phyloP scores from a whole-genome alignment of 2,113 vertebrate genomes.

The Rhinoptilus africanus region DNA sequence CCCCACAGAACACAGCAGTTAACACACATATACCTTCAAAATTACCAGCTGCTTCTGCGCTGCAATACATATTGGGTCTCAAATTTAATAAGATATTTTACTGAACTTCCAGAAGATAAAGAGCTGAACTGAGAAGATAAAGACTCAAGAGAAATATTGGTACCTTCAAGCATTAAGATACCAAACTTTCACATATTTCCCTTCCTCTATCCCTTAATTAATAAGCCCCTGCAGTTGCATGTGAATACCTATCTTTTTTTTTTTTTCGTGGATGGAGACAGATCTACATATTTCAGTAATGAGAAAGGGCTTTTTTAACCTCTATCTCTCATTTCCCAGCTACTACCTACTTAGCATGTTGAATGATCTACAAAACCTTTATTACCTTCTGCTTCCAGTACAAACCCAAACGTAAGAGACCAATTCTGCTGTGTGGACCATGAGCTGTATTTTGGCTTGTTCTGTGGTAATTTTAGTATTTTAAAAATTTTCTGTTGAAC shows the following conservation, averaged over 20 bases:
- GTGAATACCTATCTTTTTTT: neutral
- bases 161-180: neutral
- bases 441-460: neutral
- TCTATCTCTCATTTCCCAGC: neutral
- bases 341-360: neutral
- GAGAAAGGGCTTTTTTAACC: neutral
- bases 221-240: neutral
- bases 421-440: neutral
- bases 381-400: neutral
- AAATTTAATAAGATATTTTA: slow-evolving; percentile 18
- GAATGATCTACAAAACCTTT: neutral
- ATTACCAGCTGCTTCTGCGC: neutral
- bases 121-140: neutral
- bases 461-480: neutral
- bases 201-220: neutral
- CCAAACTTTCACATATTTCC: neutral
- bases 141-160: neutral
- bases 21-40: slow-evolving; percentile 32
- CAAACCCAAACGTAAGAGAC: neutral
- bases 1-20: slow-evolving; percentile 6
- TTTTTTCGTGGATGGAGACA: neutral
- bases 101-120: slow-evolving; percentile 15
- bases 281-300: neutral
- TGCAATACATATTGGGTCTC: neutral
- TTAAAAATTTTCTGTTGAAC: neutral